Evolutionary conservation across 1,140 invertebrate genomes (phyloP), one percentile per base, ranked within the genome.

Genomic region (Plectrocnemia conspersa): DNA sequence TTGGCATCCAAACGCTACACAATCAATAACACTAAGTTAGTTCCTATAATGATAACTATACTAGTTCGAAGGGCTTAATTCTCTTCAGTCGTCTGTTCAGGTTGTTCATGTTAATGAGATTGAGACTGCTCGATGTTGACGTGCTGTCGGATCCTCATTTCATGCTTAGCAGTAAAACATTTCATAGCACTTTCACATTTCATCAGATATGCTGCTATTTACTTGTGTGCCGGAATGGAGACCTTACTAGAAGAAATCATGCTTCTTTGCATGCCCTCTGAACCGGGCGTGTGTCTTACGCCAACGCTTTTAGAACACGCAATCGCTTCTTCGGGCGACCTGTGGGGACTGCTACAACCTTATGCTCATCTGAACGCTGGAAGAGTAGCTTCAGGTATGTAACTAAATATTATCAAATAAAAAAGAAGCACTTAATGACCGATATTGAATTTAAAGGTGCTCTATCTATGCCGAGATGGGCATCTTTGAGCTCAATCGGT

Each of bases 361-460:
- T 93, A 91, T 66, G 89, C 89, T 19, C 91, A 94, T 71, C 72
- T 93, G 1, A 92, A 91, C 66, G 88, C 89, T 18, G 90, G 90
- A 0, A 76, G 90, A 59, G 84, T 90, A 15, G 89, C 90, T 27
- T 89, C 88, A 49, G 88, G 86, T 88, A 72, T 61, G 40, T 62
- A 27, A 57, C n/a, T n/a, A n/a, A n/a, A n/a, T n/a, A n/a, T 44
- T 45, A 52, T 52, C 29, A 48, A 33, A 24, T 48, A 23, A 36
- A 11, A n/a, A 47, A 45, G 42, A 23, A 16, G 23, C 11, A 45
- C 22, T 22, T 24, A 23, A 23, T 45, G 15, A 32, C 29, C 42
- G 11, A 22, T 45, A 13, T 25, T 56, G 24, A 16, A 41, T 61
- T 65, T n/a, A 1, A 62, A 88, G 88, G 89, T 38, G 87, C 87